phyloP scores from a whole-genome alignment of 2,888 invertebrate species.

The Dexiosoma caninum region DNA sequence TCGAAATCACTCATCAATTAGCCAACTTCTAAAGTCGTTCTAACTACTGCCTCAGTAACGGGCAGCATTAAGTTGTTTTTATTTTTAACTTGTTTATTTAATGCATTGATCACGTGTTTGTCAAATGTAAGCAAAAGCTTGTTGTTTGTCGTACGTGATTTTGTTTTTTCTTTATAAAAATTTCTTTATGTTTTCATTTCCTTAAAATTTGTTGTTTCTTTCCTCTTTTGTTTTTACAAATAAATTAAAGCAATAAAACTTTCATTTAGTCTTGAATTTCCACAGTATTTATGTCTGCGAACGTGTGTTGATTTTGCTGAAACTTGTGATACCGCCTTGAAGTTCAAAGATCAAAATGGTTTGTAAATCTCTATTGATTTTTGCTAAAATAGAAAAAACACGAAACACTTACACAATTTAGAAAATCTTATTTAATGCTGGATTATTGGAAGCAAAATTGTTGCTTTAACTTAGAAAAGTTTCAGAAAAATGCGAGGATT shows the following conservation, averaged over 20 bases:
- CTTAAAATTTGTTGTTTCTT: not conserved
- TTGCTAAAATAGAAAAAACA: not conserved
- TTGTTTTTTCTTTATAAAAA: not conserved
- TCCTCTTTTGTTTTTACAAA: not conserved
- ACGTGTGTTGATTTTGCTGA: not conserved
- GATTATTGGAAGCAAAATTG: not conserved
- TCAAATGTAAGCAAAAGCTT: slow-evolving; percentile 54
- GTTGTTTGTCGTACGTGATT: slow-evolving; percentile 61
- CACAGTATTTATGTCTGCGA: not conserved
- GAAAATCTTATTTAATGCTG: not conserved
- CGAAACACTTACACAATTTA: not conserved
- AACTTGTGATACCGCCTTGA: slow-evolving; percentile 30
- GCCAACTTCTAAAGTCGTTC: not conserved
- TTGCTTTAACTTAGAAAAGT: not conserved
- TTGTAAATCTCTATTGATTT: slow-evolving; percentile 30
- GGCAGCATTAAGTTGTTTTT: not conserved
- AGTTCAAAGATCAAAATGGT: slow-evolving; percentile 33
- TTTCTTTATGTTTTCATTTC: not conserved
- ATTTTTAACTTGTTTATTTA: slow-evolving; percentile 30
- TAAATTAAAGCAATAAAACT: slow-evolving; percentile 41
- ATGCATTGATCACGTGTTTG: slow-evolving; percentile 57
- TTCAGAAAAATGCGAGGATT: too few relatives aligned
- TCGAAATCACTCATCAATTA: not conserved
- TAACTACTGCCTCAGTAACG: not conserved
- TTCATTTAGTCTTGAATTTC: slow-evolving; percentile 32